Base-by-base conservation (phyloP, 2,888 invertebrate genomes). In the Tiliacea citrago region DNA sequence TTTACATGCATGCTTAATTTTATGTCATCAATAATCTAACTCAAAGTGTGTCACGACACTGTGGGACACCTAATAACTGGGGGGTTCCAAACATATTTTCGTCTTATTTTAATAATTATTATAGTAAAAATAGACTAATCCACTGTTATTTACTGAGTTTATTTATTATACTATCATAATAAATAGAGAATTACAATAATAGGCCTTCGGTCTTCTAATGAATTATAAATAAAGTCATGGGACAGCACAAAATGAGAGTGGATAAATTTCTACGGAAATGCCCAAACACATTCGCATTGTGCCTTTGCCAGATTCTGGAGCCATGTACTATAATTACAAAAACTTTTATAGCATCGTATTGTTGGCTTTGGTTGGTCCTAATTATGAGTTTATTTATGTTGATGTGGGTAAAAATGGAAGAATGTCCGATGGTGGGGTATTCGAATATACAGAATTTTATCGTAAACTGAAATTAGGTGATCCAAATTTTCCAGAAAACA, bases 111-210 rank as follows among this genome's bases (percentile, higher is more conserved):
- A 42, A n/a, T 21, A 61, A 61, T 61, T 61, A 21, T 61, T 61
- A 61, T 42, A 12, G 21, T 61, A 61, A 61, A 42, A 42, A 12
- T 61, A 61, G 61, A 61, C 61, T 61, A n/a, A 42, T 42, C 42
- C n/a, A 61, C 42, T 61, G 61, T 61, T 61, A 35, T 39, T 61
- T 61, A 61, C 61, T n/a, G 61, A 62, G 61, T 61, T 61, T 39
- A 13, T 21, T 21, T 61, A 39, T 39, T 61, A 61, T 61, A 61
- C 39, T 39, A 61, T 61, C 61, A 61, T 61, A 61, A 61, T 61
- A 61, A 61, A 39, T 29, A 57, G 57, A 29, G 29, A 57, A 57
- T 29, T 24, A 57, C 16, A 24, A 57, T 53, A n/a, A n/a, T n/a
- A 53, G 12, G 53, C n/a, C 53, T n/a, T 53, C 53, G 12, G 53